A percentile compares a stretch with the other conserved stretches of the same genome.
Conservation (phyloP, 2,888 invertebrate genomes). For the Lasiommata megera region DNA sequence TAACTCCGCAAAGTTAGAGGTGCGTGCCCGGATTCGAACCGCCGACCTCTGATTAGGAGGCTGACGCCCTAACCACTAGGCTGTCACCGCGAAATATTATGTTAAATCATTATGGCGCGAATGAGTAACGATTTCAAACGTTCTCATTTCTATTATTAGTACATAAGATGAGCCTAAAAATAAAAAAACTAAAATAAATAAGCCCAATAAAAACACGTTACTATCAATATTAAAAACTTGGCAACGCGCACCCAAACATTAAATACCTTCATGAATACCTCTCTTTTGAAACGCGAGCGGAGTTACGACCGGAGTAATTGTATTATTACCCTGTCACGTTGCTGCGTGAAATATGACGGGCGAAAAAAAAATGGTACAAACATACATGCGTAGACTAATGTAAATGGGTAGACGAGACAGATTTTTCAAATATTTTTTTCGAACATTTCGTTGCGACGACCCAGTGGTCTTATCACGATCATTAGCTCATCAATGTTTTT, state of each 20-base stretch:
- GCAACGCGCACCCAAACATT: slow-evolving; percentile 4
- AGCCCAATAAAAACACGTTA: neutral
- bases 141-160: no score
- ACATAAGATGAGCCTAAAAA: neutral
- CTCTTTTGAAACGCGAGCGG: neutral
- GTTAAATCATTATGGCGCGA: no score
- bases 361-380: slow-evolving; percentile 18
- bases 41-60: no score
- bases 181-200: neutral
- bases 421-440: no score
- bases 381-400: neutral
- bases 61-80: no score
- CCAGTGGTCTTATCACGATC: no score
- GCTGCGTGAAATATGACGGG: slow-evolving; percentile 15
- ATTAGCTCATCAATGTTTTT: no score
- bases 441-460: no score
- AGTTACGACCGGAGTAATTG: slow-evolving; percentile 5
- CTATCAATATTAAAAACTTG: slow-evolving; percentile 6
- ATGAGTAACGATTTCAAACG: no score
- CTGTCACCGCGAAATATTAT: no score
- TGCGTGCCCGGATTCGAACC: no score
- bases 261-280: slow-evolving; percentile 7
- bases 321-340: slow-evolving; percentile 10
- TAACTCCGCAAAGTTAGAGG: no score
- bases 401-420: neutral